These are phyloP conservation scores for Coreius guichenoti DNA, from an alignment of 2,797 vertebrate genomes.

Conservation along the genomic window DNA sequence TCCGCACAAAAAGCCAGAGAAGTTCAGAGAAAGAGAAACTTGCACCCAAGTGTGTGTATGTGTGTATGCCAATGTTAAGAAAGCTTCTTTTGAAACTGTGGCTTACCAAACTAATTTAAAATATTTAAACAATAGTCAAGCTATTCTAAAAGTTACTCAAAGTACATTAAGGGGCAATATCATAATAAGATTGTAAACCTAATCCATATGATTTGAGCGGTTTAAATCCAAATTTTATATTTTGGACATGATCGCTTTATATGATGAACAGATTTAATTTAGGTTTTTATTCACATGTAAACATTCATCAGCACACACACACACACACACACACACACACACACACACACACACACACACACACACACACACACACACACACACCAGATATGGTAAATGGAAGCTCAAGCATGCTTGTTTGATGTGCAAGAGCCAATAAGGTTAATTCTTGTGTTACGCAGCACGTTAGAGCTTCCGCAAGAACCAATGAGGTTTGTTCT, in stretches of 20 bases:
- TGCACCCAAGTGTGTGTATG: background rate
- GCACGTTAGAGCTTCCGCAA: too few species aligned
- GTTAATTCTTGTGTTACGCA: too few species aligned
- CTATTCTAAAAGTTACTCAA: background rate
- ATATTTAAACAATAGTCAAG: background rate
- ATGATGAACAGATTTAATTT: background rate
- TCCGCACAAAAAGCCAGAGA: slow-evolving; percentile 43
- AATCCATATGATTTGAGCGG: background rate
- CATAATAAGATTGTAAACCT: background rate
- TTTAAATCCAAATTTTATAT: background rate
- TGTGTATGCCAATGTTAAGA: too few species aligned
- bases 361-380: too few species aligned
- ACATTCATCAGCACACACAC: background rate
- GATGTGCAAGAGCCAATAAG: background rate
- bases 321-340: too few species aligned
- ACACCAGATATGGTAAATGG: too few species aligned
- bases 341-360: too few species aligned
- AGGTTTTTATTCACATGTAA: background rate
- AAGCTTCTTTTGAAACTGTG: background rate
- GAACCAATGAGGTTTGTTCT: background rate
- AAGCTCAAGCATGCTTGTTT: background rate
- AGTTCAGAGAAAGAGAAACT: slow-evolving; percentile 38
- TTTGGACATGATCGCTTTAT: background rate
- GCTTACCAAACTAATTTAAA: background rate
- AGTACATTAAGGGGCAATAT: background rate